Conservation (phyloP, 2,113 vertebrate genomes). For the Saimiri boliviensis region DNA sequence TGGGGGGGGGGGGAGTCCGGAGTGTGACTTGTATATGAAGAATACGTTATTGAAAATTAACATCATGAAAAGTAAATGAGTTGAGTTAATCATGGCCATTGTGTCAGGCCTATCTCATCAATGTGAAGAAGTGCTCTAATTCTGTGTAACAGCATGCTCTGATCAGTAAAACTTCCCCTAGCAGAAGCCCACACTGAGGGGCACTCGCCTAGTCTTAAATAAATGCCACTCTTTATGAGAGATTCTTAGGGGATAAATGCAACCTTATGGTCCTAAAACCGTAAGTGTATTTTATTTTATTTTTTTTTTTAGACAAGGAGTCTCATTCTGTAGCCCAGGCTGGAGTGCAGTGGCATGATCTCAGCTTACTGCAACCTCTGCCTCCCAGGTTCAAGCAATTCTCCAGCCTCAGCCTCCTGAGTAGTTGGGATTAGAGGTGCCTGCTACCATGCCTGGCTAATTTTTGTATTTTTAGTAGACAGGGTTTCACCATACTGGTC, state of each 20-base stretch:
- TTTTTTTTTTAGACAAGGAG: background rate
- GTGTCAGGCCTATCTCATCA: background rate
- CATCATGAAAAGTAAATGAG: background rate
- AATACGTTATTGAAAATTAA: background rate
- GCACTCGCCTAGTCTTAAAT: background rate
- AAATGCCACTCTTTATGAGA: background rate
- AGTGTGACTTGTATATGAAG: too few relatives aligned
- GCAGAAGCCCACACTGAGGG: background rate
- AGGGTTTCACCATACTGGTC: too few relatives aligned
- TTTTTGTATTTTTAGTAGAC: too few relatives aligned
- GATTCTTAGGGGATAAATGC: background rate
- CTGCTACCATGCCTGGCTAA: too few relatives aligned
- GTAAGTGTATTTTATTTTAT: background rate
- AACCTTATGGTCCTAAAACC: background rate
- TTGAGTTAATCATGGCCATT: background rate
- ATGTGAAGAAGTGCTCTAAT: background rate
- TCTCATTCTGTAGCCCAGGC: too few relatives aligned
- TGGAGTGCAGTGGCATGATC: too few relatives aligned
- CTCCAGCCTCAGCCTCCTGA: too few relatives aligned
- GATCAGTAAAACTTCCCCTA: background rate
- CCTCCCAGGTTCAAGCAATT: too few relatives aligned
- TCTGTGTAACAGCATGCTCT: background rate
- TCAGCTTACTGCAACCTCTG: too few relatives aligned
- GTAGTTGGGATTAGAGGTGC: too few relatives aligned
- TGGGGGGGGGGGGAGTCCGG: accelerated